phyloP scores from a whole-genome alignment of 1,140 invertebrate species.

The Pissodes strobi region DNA sequence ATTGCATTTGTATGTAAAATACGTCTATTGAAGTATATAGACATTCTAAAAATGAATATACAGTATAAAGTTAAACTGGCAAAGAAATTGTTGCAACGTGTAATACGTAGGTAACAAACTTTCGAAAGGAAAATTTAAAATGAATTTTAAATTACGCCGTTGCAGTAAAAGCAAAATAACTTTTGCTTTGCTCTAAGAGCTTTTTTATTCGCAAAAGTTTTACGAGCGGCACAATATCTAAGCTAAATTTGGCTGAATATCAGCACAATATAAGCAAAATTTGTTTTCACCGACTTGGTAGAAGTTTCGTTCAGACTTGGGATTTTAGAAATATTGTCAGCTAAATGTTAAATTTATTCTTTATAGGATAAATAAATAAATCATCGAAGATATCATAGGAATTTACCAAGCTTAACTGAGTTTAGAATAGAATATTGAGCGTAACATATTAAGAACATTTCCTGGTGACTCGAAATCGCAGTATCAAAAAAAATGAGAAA shows the following conservation, averaged over 20 bases:
- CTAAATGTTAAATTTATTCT: background rate
- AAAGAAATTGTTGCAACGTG: constrained; percentile 37
- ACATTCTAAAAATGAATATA: constrained; percentile 31
- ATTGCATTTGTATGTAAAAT: constrained; percentile 38
- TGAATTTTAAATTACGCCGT: constrained; percentile 35
- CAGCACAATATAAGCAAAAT: constrained; percentile 34
- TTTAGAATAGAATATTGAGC: too few relatives aligned
- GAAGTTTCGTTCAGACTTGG: constrained; percentile 1
- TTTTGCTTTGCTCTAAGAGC: constrained; percentile 35
- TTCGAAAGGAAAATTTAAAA: constrained; percentile 38
- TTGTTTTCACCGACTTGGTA: constrained; percentile 11
- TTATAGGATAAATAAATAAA: too few relatives aligned
- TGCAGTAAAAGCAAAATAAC: constrained; percentile 38
- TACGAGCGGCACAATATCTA: constrained; percentile 34
- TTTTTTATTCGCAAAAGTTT: constrained; percentile 35
- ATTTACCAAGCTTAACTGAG: too few relatives aligned
- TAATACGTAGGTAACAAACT: constrained; percentile 33
- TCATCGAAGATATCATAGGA: too few relatives aligned
- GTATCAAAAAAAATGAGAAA: too few relatives aligned
- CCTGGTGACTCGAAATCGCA: too few relatives aligned
- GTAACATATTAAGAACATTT: too few relatives aligned
- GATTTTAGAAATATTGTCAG: constrained; percentile 10
- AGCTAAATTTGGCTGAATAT: constrained; percentile 32
- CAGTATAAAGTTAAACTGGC: constrained; percentile 31
- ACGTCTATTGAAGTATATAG: constrained; percentile 35